phyloP scores from a whole-genome alignment of 2,797 vertebrate species.

The Oryzias sinensis region DNA sequence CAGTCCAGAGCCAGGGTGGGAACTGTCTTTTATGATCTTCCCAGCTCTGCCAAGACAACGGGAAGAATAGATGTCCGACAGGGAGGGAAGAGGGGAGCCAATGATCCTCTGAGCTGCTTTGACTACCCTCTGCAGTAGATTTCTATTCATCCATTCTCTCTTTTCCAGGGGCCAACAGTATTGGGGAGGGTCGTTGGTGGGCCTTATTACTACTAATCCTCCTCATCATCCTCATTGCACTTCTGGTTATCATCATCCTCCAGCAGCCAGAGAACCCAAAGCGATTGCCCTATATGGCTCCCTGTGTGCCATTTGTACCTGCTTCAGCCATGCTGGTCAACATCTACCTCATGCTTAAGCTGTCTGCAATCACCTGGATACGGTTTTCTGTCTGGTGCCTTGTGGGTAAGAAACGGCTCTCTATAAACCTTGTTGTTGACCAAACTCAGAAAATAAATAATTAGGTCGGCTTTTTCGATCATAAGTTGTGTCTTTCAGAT shows the following conservation, averaged over 20 bases:
- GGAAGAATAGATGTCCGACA: too few species aligned
- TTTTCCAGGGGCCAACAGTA: slow-evolving; percentile 75
- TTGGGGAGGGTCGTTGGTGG: slow-evolving; percentile 90
- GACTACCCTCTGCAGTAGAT: too few species aligned
- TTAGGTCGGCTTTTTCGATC: not conserved
- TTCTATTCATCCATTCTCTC: too few species aligned
- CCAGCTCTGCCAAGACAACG: too few species aligned
- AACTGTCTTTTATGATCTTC: too few species aligned
- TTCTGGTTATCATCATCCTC: slow-evolving; percentile 89
- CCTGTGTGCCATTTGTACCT: slow-evolving; percentile 94
- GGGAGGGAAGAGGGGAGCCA: too few species aligned
- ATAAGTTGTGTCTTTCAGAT: not conserved
- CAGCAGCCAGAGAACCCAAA: slow-evolving; percentile 99
- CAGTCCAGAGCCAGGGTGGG: too few species aligned
- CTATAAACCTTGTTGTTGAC: not conserved
- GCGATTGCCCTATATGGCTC: slow-evolving; percentile 96
- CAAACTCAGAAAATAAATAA: too few species aligned
- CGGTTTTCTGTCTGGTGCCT: slow-evolving; percentile 96
- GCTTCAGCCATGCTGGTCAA: slow-evolving; percentile 97
- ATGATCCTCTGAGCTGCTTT: too few species aligned
- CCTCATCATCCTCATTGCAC: slow-evolving; percentile 80
- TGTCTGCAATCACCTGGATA: slow-evolving; percentile 96
- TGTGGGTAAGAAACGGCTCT: slow-evolving; percentile 77
- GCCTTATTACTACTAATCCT: slow-evolving; percentile 87
- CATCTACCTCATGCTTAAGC: slow-evolving; percentile 98